A percentile compares a stretch with the other conserved stretches of the same genome.
Conservation (phyloP, 2,888 invertebrate genomes). For the Orthosia cruda region DNA sequence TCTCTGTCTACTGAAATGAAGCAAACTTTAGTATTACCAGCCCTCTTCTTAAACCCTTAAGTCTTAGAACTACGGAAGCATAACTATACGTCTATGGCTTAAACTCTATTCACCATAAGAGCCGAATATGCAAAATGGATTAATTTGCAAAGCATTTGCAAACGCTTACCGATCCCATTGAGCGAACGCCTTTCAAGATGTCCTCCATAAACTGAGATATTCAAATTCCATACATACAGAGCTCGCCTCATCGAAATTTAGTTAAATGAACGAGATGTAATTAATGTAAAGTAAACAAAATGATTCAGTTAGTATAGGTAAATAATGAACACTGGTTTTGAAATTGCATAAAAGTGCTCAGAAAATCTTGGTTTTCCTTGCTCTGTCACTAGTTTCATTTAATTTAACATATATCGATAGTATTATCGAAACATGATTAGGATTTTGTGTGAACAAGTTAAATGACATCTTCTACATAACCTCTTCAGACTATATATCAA, state of each 20-base stretch:
- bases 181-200: conserved; percentile 14
- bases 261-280: background rate
- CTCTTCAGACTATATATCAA: too few relatives aligned
- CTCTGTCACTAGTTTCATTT: too few relatives aligned
- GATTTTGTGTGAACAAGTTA: too few relatives aligned
- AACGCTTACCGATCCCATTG: conserved; percentile 11
- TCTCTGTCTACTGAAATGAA: background rate
- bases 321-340: too few relatives aligned
- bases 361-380: background rate
- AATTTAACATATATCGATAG: too few relatives aligned
- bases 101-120: background rate
- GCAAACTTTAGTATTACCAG: too few relatives aligned
- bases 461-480: too few relatives aligned
- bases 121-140: conserved; percentile 21
- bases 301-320: background rate
- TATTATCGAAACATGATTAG: too few relatives aligned
- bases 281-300: conserved; percentile 17
- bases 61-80: background rate
- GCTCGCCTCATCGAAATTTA: conserved; percentile 12
- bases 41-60: background rate
- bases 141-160: conserved; percentile 29
- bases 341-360: background rate
- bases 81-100: background rate
- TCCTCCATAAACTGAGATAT: background rate
- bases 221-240: background rate